Base-by-base conservation (phyloP, 1,140 invertebrate genomes). In the Nylanderia fulva region DNA sequence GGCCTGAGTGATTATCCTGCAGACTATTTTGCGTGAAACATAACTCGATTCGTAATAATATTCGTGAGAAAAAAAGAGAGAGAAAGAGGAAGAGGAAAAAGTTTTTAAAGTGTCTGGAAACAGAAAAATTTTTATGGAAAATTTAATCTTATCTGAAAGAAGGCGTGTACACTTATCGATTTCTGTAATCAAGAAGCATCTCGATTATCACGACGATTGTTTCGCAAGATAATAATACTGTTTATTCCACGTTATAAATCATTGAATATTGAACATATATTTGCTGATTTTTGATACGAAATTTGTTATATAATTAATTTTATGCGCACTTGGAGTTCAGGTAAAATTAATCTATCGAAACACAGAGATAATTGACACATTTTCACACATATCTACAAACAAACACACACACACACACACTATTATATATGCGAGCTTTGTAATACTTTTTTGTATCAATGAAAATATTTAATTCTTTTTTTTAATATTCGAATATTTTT, bases 271-370 rank as follows among this genome's bases (percentile, higher is more conserved):
- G n/a, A n/a, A 48, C 21, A 27, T 7, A 18, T 15, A 8, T 56
- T 80, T 29, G 13, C 15, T n/a, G 21, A 79, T 77, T 29, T 24
- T 24, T 1, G 15, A 36, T 42, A 58, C n/a, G 27, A 80, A 68
- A 69, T 18, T 48, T 48, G 27, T 79, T 79, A 80, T 42, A 8
- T 56, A 69, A 80, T 80, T 45, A 45, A 5, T 4, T 39, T 42
- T 39, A 11, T 18, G 15, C 15, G n/a, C 11, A 11, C 5, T 52
- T 11, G 18, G 4, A 27, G 6, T 64, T 24, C 39, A 21, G 29
- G 4, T 29, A 29, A 29, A 36, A 66, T 79, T 58, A 11, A 3
- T 27, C 13, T 13, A 39, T 33, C 27, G 21, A 21, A 15, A 9
- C 18, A 36, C 11, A 15, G 18, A 15, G 13, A 15, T 36, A 36